Percentiles rank a stretch among this genome's conserved stretches.
Evolutionary conservation across 2,797 vertebrate species (phyloP).

Genomic region (Manis javanica): DNA sequence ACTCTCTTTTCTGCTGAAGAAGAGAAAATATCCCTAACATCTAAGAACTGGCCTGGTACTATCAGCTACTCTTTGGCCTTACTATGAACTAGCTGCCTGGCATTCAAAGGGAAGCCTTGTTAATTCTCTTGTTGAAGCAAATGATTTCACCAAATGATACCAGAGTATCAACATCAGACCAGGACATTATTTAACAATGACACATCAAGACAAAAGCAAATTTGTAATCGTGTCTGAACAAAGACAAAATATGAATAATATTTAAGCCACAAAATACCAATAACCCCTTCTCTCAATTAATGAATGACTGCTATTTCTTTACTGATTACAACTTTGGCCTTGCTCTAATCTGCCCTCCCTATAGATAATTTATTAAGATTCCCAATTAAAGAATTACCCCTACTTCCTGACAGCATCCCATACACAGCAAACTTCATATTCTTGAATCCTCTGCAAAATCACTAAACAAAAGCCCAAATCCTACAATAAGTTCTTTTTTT

Average conservation of each 20-base stretch:
- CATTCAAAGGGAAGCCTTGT: neutral
- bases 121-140: neutral
- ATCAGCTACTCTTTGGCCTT: neutral
- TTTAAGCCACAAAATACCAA: neutral
- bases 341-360: neutral
- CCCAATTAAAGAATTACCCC: neutral
- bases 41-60: neutral
- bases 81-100: neutral
- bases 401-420: neutral
- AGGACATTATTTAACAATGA: neutral
- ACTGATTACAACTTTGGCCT: neutral
- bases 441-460: neutral
- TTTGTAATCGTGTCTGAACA: neutral
- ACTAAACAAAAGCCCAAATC: neutral
- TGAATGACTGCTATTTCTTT: neutral
- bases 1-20: neutral
- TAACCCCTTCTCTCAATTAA: neutral
- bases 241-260: neutral
- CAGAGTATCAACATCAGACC: neutral
- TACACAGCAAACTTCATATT: neutral
- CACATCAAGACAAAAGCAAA: neutral
- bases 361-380: neutral
- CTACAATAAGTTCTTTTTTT: neutral
- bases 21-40: neutral
- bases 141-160: neutral